A percentile compares a stretch with the other conserved stretches of the same genome.
phyloP scores from a whole-genome alignment of 2,888 invertebrate genomes.

The Acleris laterana region DNA sequence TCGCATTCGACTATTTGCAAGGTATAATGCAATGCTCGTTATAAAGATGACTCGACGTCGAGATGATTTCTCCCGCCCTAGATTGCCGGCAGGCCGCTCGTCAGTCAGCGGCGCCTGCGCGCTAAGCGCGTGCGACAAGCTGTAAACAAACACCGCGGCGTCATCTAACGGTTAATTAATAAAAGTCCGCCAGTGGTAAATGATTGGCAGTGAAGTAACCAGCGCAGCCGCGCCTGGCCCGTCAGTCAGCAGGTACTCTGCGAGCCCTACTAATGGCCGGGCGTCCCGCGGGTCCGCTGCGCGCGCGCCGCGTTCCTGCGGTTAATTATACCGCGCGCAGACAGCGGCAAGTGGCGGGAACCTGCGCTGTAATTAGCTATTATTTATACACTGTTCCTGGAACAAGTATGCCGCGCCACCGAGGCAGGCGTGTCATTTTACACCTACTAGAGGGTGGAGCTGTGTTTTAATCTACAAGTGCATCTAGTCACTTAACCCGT shows the following conservation, averaged over 20 bases:
- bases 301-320: constrained; percentile 8
- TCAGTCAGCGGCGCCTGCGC: constrained; percentile 14
- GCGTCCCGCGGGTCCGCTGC: not conserved
- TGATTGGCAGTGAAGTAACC: constrained; percentile 13
- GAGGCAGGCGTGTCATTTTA: not conserved
- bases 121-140: not conserved
- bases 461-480: too few species aligned
- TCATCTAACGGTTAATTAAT: constrained; percentile 32
- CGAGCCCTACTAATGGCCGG: not conserved
- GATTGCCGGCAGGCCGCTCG: not conserved
- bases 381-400: constrained; percentile 6
- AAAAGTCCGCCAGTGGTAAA: constrained; percentile 19
- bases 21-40: too few species aligned
- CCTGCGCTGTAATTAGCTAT: constrained; percentile 3
- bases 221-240: not conserved
- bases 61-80: too few species aligned
- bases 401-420: not conserved
- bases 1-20: too few species aligned
- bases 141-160: constrained; percentile 6
- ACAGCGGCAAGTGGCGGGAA: constrained; percentile 6
- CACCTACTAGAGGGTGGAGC: not conserved
- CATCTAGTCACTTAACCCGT: too few species aligned
- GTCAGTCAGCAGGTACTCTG: constrained; percentile 12
- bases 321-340: constrained; percentile 16
- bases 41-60: too few species aligned